These are phyloP conservation scores for Penaeus indicus DNA, from an alignment of 1,140 invertebrate species.

Conservation along the genomic window DNA sequence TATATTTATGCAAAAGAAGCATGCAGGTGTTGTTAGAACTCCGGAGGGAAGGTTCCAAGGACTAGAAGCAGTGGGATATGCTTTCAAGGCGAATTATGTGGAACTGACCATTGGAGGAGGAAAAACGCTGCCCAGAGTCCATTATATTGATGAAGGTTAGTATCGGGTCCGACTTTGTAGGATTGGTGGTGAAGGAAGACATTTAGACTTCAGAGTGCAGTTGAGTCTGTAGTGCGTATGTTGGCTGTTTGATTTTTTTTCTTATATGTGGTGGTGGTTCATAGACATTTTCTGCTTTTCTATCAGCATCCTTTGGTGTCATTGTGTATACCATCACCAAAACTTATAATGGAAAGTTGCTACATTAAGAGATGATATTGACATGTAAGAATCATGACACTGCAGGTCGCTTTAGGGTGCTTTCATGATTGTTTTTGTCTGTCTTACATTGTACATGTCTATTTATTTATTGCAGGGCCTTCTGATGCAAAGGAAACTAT, in stretches of 20 bases:
- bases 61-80: conserved; percentile 37
- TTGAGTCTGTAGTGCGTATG: too few species aligned
- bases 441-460: not conserved
- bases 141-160: conserved; percentile 62
- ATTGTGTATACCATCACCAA: not conserved
- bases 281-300: not conserved
- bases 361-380: too few species aligned
- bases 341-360: not conserved
- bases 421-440: not conserved
- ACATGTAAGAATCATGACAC: not conserved
- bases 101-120: conserved; percentile 54
- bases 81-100: conserved; percentile 52
- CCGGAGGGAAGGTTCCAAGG: conserved; percentile 49
- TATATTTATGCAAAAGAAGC: not conserved
- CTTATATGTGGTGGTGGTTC: too few species aligned
- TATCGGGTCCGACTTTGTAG: not conserved
- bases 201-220: not conserved
- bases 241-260: not conserved
- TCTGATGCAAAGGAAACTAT: conserved; percentile 53
- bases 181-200: too few species aligned
- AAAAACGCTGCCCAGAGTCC: conserved; percentile 57
- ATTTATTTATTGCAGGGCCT: conserved; percentile 42
- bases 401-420: not conserved
- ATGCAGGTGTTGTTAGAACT: conserved; percentile 43
- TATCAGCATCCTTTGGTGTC: not conserved